phyloP scores from a whole-genome alignment of 1,140 invertebrate genomes.

The Polyergus mexicanus region DNA sequence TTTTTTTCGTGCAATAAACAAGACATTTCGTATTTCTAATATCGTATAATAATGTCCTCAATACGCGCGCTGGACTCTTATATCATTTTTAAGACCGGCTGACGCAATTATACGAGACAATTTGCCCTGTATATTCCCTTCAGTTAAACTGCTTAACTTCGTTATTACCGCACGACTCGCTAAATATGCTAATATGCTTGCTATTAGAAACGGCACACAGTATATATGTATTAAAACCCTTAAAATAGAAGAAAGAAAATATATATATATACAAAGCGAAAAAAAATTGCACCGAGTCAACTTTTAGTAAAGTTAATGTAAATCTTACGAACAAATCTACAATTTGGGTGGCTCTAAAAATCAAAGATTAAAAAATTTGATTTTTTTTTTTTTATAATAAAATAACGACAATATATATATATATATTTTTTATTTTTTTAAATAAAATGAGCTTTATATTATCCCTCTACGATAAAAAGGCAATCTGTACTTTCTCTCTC shows the following conservation, averaged over 20 bases:
- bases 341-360: too few relatives aligned
- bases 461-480: background rate
- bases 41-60: background rate
- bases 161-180: conserved; percentile 52
- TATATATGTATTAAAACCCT: background rate
- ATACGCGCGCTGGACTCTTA: too few relatives aligned
- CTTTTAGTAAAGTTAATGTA: background rate
- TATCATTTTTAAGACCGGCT: too few relatives aligned
- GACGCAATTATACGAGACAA: conserved; percentile 36
- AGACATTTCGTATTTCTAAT: conserved; percentile 16
- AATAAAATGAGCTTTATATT: too few relatives aligned
- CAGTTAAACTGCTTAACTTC: conserved; percentile 36
- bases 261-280: background rate
- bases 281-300: background rate
- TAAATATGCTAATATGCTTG: conserved; percentile 72
- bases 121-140: conserved; percentile 48
- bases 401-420: background rate
- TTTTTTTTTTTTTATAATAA: background rate
- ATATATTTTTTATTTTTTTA: too few relatives aligned
- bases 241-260: background rate
- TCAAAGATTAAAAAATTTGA: background rate
- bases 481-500: background rate
- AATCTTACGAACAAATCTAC: background rate
- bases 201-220: conserved; percentile 13
- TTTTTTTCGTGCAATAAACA: background rate